These are phyloP conservation scores for Alviniconcha strummeri DNA, from an alignment of 2,888 invertebrate species.

Conservation along the genomic window DNA sequence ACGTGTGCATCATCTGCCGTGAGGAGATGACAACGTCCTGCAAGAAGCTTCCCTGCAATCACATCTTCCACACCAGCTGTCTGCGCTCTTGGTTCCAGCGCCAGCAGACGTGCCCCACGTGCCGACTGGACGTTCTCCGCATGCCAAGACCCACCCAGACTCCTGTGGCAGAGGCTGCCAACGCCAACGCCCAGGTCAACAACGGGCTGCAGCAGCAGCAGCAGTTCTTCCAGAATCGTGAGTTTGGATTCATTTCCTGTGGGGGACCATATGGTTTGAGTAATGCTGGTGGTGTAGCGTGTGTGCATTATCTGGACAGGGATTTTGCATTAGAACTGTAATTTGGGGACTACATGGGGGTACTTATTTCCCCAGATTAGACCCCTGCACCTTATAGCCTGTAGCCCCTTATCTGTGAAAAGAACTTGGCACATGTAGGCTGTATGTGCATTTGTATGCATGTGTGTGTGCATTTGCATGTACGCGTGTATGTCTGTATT, in stretches of 20 bases:
- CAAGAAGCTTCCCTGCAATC: slow-evolving; percentile 98
- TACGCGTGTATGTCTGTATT: no score
- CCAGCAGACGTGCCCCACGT: slow-evolving; percentile 99
- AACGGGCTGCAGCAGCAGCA: slow-evolving; percentile 38
- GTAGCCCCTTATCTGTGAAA: no score
- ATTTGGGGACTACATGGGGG: no score
- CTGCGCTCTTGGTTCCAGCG: slow-evolving; percentile 99
- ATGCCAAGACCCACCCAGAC: slow-evolving; percentile 64
- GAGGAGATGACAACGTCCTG: slow-evolving; percentile 86
- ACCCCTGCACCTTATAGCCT: no score
- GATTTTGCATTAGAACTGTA: no score
- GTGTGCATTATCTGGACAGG: no score
- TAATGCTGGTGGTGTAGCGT: no score
- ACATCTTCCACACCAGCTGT: slow-evolving; percentile 99
- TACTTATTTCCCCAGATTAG: no score
- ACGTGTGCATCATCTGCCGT: slow-evolving; percentile 98
- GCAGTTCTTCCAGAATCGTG: slow-evolving; percentile 39
- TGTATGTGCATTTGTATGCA: no score
- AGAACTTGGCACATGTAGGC: no score
- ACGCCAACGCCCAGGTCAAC: slow-evolving; percentile 22
- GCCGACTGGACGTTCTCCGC: slow-evolving; percentile 88
- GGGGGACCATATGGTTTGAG: no score
- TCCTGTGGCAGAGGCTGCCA: slow-evolving; percentile 47
- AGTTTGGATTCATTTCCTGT: slow-evolving; percentile 2
- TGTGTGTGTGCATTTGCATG: no score